Evolutionary conservation across 2,113 vertebrate genomes (phyloP), one percentile per base, ranked within the genome.

Genomic region (Xiphorhynchus elegans): DNA sequence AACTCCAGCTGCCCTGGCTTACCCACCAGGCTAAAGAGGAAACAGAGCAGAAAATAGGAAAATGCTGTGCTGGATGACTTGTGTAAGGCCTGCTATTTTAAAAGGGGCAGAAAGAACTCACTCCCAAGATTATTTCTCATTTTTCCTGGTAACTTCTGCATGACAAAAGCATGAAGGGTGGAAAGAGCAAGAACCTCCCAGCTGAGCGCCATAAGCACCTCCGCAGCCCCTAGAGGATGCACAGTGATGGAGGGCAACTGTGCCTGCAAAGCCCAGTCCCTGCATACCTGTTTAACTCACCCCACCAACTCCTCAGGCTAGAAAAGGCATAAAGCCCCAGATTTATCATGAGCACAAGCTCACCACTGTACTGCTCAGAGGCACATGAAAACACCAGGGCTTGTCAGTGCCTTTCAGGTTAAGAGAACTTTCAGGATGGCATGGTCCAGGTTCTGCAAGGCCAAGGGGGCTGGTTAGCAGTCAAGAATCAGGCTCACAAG

Each of bases 401-500:
- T n/a, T 11, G 1, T 26, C 20, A 35, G 6, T 17, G 31, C 59
- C 28, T 87, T n/a, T 66, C 24, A 19, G 24, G 24, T 47, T 47
- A 58, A 47, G 21, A 50, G 8, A 63, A 29, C 39, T 63, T 42
- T 42, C 60, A 40, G 7, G 12, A 26, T 47, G 50, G 31, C 3
- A 0, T 24, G 28, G 11, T 44, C 4, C 3, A 2, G 31, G 24
- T 59, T 39, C 42, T 67, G n/a, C 31, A 79, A 66, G 20, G 35
- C 8, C 25, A 82, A 68, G 11, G 9, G 3, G 0, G 5, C 5
- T 17, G 12, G 13, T 67, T 62, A 25, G 28, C 0, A 0, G 18
- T 52, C 33, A 44, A 69, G 31, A 62, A 52, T 53, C 10, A 16
- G 37, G n/a, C 6, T 17, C 12, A 31, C n/a, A 19, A 11, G 25